These are phyloP conservation scores for Macrotus californicus DNA, from an alignment of 2,113 vertebrate genomes.

Conservation along the genomic window DNA sequence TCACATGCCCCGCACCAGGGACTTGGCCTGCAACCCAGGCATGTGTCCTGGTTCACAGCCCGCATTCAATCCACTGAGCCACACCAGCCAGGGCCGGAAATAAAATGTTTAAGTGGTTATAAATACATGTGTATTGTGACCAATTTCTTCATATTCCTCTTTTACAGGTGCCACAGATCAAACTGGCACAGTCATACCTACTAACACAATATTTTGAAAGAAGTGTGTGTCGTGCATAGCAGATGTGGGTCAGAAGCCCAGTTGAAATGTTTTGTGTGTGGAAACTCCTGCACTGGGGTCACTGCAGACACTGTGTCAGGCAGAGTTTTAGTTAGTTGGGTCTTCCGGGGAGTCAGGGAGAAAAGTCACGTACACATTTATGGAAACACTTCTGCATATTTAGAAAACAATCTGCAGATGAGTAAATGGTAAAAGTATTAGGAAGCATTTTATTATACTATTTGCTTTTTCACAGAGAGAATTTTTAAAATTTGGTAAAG, in stretches of 20 bases:
- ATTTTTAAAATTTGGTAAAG: background rate
- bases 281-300: background rate
- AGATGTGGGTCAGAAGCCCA: background rate
- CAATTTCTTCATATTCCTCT: background rate
- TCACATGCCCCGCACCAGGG: too few relatives aligned
- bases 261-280: background rate
- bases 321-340: background rate
- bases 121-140: background rate
- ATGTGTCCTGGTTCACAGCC: too few relatives aligned
- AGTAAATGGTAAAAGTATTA: background rate
- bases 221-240: background rate
- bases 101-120: background rate
- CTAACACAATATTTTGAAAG: background rate
- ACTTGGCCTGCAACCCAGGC: too few relatives aligned
- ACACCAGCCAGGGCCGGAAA: too few relatives aligned
- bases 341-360: background rate
- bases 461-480: conserved; percentile 15
- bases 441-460: background rate
- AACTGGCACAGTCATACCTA: background rate
- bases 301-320: background rate
- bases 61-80: too few relatives aligned
- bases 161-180: background rate
- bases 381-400: background rate
- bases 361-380: background rate
- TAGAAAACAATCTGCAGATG: background rate